Conservation (phyloP, 2,113 vertebrate genomes). For the Ellobius talpinus region DNA sequence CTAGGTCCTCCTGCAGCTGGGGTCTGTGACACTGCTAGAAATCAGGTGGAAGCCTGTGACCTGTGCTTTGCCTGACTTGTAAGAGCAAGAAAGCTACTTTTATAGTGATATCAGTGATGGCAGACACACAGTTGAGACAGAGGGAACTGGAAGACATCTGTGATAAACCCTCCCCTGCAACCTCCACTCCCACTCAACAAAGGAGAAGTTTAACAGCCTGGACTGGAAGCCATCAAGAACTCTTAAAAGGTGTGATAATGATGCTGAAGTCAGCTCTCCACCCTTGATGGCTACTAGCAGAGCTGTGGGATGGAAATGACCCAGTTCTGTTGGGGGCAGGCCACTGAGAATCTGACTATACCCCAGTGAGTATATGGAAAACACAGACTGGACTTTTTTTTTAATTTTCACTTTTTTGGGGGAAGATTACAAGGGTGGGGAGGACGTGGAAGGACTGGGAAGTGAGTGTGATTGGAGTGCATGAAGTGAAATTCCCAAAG, state of each 20-base stretch:
- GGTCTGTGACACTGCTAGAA: too few species aligned
- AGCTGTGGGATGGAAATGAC: not conserved
- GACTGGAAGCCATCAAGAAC: too few species aligned
- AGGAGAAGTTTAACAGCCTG: too few species aligned
- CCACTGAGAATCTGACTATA: not conserved
- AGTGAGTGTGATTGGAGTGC: not conserved
- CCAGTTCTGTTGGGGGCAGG: not conserved
- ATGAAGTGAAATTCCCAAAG: not conserved
- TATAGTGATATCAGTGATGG: too few species aligned
- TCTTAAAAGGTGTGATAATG: not conserved
- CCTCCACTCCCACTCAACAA: too few species aligned
- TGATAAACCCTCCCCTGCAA: too few species aligned
- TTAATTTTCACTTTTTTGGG: not conserved
- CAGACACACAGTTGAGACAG: too few species aligned
- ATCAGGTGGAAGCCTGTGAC: too few species aligned
- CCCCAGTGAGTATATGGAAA: not conserved
- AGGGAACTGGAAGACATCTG: too few species aligned
- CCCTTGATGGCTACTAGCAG: not conserved
- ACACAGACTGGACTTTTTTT: not conserved
- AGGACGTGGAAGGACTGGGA: not conserved
- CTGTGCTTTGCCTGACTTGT: too few species aligned
- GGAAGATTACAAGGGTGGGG: not conserved
- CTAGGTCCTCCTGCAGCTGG: too few species aligned
- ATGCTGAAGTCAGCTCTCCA: not conserved
- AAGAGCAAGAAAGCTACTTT: too few species aligned